Percentiles rank a stretch among this genome's conserved stretches.
phyloP scores from a whole-genome alignment of 2,797 vertebrate species.

The Ciconia nigra region DNA sequence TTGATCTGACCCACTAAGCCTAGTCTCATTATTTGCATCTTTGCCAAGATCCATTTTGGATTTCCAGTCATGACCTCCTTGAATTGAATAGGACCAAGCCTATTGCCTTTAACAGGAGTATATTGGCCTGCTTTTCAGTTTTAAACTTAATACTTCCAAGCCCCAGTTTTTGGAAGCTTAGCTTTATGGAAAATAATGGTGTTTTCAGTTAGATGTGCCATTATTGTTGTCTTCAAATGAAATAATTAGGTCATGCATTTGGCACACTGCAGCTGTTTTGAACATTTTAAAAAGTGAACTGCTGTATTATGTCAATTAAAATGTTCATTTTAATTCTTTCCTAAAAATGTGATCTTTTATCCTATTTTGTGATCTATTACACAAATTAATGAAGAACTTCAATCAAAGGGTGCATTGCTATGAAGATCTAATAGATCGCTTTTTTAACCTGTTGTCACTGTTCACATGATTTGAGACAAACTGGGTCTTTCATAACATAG shows the following conservation, averaged over 20 bases:
- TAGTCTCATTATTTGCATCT: not conserved
- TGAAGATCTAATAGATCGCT: not conserved
- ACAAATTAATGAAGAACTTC: constrained; percentile 6
- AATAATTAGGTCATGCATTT: constrained; percentile 32
- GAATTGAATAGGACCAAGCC: not conserved
- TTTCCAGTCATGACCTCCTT: not conserved
- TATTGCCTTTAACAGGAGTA: not conserved
- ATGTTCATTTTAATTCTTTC: not conserved
- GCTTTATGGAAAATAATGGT: constrained; percentile 21
- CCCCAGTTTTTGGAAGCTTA: not conserved
- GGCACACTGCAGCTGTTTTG: not conserved
- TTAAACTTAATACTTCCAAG: not conserved
- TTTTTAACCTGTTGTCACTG: constrained; percentile 51
- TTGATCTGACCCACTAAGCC: not conserved
- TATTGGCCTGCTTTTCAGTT: not conserved
- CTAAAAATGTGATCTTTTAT: not conserved
- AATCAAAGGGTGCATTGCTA: not conserved
- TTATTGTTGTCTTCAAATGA: constrained; percentile 14
- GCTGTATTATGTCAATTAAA: not conserved
- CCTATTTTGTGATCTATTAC: constrained; percentile 1
- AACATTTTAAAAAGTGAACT: not conserved
- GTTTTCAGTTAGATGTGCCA: not conserved
- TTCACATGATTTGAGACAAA: constrained; percentile 1
- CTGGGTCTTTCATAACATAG: not conserved
- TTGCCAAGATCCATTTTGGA: not conserved